Base-by-base conservation (phyloP, 1,140 invertebrate genomes). In the Halyomorpha halys region DNA sequence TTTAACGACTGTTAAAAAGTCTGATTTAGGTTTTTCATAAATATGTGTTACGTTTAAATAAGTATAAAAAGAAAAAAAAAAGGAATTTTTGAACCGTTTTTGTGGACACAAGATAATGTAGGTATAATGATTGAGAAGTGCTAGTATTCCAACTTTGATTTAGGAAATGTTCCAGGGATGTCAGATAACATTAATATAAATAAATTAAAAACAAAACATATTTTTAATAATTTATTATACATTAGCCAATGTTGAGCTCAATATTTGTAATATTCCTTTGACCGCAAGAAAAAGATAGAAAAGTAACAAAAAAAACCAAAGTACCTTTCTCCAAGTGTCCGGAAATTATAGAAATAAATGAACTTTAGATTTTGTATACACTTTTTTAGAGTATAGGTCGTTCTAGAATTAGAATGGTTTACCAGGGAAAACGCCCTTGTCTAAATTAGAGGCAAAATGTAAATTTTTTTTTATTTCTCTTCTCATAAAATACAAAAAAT, bases 21-120 rank as follows among this genome's bases (percentile, higher is more conserved):
- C 59, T 60, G 59, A 60, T 60, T 60, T 60, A 60, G 59, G 30
- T 60, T 44, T 56, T 56, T 56, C 53, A 56, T 56, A 56, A 49
- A 56, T 56, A 56, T 23, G 53, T 56, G 53, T 56, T 56, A 56
- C 18, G 53, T 56, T 56, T 39, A 39, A 39, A 39, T 39, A 39
- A 39, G 34, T 39, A 39, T 39, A 39, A 39, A 39, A 39, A 39
- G 34, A 56, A 56, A 23, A 23, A 56, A 49, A 19, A 49, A 23
- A 16, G 18, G 23, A 56, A 56, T 23, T 23, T 23, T 16, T 27
- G 23, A 56, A 56, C 53, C 53, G 23, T 56, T 56, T 56, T 56
- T 11, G 34, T 39, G 23, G 27, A 56, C 53, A 25, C 53, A 56
- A 56, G 15, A 23, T 56, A 23, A 56, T 39, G 53, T 56, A 56